Evolutionary conservation across 2,888 invertebrate species (phyloP).

Genomic region (Adineta ricciae): DNA sequence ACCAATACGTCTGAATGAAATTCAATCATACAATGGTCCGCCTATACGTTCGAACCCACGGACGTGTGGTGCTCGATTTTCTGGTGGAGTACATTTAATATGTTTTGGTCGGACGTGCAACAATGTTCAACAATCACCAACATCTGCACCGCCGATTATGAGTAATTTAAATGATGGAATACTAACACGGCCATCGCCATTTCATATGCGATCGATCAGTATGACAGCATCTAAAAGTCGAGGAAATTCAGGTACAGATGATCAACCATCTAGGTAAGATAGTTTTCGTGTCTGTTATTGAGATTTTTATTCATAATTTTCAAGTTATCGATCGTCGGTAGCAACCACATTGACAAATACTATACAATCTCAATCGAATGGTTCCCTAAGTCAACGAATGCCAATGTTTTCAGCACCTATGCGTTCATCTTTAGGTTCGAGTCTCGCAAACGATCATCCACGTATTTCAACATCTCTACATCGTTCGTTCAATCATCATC

Average conservation of each 20-base stretch:
- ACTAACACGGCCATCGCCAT: neutral
- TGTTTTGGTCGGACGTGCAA: neutral
- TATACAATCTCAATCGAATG: neutral
- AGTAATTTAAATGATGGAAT: neutral
- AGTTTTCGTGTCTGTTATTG: neutral
- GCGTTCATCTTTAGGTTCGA: neutral
- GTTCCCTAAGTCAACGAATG: neutral
- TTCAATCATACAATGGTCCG: neutral
- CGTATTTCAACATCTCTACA: neutral
- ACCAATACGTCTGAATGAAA: neutral
- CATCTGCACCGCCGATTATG: neutral
- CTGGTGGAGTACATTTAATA: neutral
- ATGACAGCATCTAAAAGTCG: neutral
- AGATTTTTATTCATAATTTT: neutral
- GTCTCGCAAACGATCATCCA: neutral
- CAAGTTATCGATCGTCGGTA: neutral
- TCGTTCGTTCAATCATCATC: neutral
- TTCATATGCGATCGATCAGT: neutral
- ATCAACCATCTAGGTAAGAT: neutral
- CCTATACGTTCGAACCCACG: neutral
- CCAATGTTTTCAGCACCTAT: neutral
- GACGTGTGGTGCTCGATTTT: conserved; percentile 12
- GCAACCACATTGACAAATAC: neutral
- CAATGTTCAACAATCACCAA: neutral
- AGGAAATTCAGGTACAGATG: conserved; percentile 17